phyloP scores from a whole-genome alignment of 2,797 vertebrate genomes.

The Diceros bicornis region DNA sequence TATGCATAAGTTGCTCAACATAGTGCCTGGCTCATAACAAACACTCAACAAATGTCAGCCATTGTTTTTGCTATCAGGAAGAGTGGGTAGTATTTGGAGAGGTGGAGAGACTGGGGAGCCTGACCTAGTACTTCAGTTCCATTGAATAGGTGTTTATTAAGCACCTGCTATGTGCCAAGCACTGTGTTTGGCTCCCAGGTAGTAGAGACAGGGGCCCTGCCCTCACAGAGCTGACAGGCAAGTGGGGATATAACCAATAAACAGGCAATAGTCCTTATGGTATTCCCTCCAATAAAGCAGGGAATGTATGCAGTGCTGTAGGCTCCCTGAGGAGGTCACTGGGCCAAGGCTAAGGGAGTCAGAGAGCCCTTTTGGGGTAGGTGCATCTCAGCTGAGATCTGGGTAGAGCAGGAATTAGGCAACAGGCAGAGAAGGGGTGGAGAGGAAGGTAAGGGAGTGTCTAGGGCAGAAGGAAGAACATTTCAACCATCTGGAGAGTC shows the following conservation, averaged over 20 bases:
- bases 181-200: background rate
- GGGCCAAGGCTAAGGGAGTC: background rate
- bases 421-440: rapidly evolving
- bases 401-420: background rate
- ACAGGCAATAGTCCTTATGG: background rate
- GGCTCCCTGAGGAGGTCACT: background rate
- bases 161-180: background rate
- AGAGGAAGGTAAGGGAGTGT: background rate
- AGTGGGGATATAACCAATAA: background rate
- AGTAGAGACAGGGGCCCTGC: background rate
- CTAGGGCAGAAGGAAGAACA: background rate
- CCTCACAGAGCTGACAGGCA: background rate
- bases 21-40: background rate
- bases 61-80: background rate
- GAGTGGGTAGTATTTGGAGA: background rate
- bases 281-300: background rate
- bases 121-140: background rate
- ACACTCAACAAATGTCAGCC: background rate
- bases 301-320: rapidly evolving
- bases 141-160: background rate
- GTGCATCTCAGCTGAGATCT: background rate
- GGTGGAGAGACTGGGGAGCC: background rate
- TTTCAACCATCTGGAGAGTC: background rate
- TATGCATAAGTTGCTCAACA: background rate
- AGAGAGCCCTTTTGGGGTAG: background rate